Percentiles rank a stretch among this genome's conserved stretches.
These are phyloP conservation scores for Hydrotaea diabolus DNA, from an alignment of 2,888 invertebrate species.

Conservation along the genomic window DNA sequence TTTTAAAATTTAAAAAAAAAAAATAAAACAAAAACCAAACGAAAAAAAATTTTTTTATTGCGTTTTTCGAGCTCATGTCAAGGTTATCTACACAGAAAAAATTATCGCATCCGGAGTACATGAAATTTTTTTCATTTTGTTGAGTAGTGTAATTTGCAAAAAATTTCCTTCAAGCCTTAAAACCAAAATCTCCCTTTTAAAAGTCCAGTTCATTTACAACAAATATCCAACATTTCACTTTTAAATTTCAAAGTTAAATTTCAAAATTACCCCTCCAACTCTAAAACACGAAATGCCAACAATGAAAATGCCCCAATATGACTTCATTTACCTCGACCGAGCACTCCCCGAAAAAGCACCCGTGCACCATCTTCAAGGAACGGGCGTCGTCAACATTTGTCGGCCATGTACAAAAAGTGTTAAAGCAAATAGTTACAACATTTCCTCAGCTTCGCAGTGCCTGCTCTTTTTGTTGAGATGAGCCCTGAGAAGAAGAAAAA, in stretches of 20 bases:
- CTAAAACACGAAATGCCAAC: not conserved
- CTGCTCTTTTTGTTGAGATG: not conserved
- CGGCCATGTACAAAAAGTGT: conserved; percentile 12
- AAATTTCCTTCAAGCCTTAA: no score
- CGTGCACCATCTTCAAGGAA: not conserved
- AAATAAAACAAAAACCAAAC: no score
- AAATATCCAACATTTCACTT: not conserved
- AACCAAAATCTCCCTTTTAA: no score
- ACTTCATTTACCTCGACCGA: not conserved
- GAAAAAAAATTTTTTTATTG: no score
- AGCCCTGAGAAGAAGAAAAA: no score
- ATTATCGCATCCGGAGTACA: no score
- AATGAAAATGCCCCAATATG: not conserved
- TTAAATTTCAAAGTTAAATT: not conserved
- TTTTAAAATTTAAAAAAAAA: no score
- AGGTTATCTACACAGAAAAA: no score
- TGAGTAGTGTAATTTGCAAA: no score
- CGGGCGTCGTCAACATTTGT: not conserved
- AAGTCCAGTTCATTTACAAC: no score
- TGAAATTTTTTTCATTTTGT: no score
- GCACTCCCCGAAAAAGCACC: not conserved
- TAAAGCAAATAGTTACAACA: conserved; percentile 35
- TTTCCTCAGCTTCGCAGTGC: not conserved
- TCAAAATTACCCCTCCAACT: not conserved
- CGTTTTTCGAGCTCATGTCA: no score